A percentile compares a stretch with the other conserved stretches of the same genome.
phyloP scores from a whole-genome alignment of 2,888 invertebrate genomes.

The Boloria selene region DNA sequence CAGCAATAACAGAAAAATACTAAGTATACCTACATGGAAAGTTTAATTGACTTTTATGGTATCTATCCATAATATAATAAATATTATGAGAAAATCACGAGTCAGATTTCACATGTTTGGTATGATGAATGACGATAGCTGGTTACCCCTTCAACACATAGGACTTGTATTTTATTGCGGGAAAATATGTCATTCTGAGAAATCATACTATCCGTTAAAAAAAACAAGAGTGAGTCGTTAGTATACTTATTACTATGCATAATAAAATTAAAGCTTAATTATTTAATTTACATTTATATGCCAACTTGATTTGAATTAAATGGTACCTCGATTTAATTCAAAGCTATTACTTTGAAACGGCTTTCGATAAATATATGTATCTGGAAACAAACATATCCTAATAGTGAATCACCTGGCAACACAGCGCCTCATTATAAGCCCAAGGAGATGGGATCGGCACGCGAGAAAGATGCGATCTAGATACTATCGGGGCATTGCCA shows the following conservation, averaged over 20 bases:
- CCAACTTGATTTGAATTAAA: neutral
- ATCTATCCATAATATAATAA: neutral
- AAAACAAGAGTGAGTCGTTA: no score
- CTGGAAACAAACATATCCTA: constrained; percentile 38
- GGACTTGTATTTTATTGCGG: no score
- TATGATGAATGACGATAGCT: no score
- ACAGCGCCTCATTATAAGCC: constrained; percentile 66
- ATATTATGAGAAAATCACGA: no score
- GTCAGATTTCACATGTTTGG: no score
- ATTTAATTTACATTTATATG: neutral
- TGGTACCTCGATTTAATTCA: constrained; percentile 14
- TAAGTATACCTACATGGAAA: no score
- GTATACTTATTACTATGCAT: no score
- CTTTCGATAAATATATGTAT: constrained; percentile 39
- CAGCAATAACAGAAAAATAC: no score
- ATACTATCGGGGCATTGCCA: constrained; percentile 47
- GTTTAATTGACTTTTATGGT: no score
- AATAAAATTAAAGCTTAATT: neutral
- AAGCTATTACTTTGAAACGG: constrained; percentile 33
- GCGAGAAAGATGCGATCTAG: constrained; percentile 70
- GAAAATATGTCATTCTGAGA: no score
- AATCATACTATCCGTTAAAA: no score
- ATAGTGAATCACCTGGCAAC: constrained; percentile 44
- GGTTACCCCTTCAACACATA: no score
- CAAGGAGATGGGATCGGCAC: constrained; percentile 71